A percentile compares a stretch with the other conserved stretches of the same genome.
phyloP scores from a whole-genome alignment of 1,140 invertebrate genomes.

The Cepaea nemoralis region DNA sequence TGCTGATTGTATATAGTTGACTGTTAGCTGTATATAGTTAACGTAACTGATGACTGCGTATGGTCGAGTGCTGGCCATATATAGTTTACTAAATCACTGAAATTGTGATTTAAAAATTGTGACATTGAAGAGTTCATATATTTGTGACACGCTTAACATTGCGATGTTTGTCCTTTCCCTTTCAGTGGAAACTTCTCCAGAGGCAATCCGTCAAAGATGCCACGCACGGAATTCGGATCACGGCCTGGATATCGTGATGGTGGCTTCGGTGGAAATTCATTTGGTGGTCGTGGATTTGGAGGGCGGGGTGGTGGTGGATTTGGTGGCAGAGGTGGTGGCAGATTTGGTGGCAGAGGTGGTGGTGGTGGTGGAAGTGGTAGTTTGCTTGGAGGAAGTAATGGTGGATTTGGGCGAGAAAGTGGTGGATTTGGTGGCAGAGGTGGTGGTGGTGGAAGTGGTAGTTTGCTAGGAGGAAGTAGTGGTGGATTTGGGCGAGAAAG shows the following conservation, averaged over 20 bases:
- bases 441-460: background rate
- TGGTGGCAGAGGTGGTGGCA: conserved; percentile 11
- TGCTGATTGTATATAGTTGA: background rate
- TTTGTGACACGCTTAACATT: background rate
- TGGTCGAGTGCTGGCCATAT: too few relatives aligned
- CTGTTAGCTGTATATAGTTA: background rate
- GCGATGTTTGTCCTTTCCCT: background rate
- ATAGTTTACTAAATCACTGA: too few relatives aligned
- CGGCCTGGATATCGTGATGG: background rate
- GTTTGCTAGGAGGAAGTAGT: background rate
- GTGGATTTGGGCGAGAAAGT: background rate
- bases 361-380: background rate
- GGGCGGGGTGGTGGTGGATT: conserved; percentile 15
- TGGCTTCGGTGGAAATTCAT: background rate
- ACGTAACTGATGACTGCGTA: background rate
- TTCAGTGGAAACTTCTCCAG: conserved; percentile 20
- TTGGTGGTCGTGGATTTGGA: conserved; percentile 8
- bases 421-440: conserved; percentile 22
- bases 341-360: conserved; percentile 19
- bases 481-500: conserved; percentile 1
- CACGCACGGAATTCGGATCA: background rate
- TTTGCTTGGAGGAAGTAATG: background rate
- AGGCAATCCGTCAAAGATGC: conserved; percentile 31
- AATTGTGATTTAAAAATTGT: too few relatives aligned
- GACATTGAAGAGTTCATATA: background rate